phyloP scores from a whole-genome alignment of 2,888 invertebrate genomes.

The Erebia palarica region DNA sequence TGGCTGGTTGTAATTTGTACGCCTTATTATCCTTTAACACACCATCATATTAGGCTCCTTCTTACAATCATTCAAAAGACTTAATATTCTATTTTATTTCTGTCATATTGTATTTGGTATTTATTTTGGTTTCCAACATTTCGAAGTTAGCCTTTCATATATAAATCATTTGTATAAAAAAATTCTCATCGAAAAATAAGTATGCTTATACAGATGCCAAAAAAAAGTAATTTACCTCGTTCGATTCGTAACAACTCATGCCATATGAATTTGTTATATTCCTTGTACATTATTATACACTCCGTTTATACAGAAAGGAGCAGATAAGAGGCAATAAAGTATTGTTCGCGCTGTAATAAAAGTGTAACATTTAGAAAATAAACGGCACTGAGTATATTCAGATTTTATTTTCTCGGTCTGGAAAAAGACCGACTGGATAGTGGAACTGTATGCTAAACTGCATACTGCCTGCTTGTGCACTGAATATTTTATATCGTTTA shows the following conservation, averaged over 20 bases:
- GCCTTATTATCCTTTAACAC: too few relatives aligned
- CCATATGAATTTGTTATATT: conserved; percentile 24
- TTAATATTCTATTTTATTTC: too few relatives aligned
- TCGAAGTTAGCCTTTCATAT: too few relatives aligned
- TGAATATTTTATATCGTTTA: conserved; percentile 25
- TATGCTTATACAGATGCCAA: background rate
- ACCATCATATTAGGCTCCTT: too few relatives aligned
- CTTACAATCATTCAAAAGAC: too few relatives aligned
- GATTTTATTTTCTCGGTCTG: conserved; percentile 34
- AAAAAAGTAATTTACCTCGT: conserved; percentile 5
- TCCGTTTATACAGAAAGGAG: conserved; percentile 25
- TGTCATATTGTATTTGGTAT: too few relatives aligned
- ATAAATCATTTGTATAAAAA: background rate
- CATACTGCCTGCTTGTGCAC: conserved; percentile 23
- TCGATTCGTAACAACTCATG: conserved; percentile 15
- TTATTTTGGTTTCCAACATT: too few relatives aligned
- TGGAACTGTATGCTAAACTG: conserved; percentile 31
- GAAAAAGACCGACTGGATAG: conserved; percentile 25
- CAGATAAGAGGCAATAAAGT: conserved; percentile 39
- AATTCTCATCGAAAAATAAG: background rate
- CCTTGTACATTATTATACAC: conserved; percentile 21
- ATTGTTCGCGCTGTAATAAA: conserved; percentile 40
- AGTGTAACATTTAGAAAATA: conserved; percentile 41
- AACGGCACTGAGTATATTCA: conserved; percentile 36
- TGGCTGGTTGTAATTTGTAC: too few relatives aligned